Percentiles rank a stretch among this genome's conserved stretches.
phyloP scores from a whole-genome alignment of 1,140 invertebrate genomes.

The Lamellibrachia luymesi region DNA sequence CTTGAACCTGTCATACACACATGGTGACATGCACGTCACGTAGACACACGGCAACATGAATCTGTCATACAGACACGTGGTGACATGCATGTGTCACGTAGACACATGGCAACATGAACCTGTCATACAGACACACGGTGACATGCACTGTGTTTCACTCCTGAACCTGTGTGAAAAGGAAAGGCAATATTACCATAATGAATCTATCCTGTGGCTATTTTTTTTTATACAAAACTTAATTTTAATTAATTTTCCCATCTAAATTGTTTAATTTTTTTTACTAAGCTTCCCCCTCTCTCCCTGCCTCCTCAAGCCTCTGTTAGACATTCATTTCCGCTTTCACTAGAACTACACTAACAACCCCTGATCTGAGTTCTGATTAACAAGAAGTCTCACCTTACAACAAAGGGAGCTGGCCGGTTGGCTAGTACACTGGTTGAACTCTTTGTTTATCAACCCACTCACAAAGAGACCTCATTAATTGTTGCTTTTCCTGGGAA shows the following conservation, averaged over 20 bases:
- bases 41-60: no score
- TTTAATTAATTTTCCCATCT: background rate
- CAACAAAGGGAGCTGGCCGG: background rate
- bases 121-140: no score
- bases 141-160: no score
- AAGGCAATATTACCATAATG: background rate
- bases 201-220: background rate
- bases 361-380: background rate
- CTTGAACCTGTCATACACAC: no score
- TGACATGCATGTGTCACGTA: no score
- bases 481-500: background rate
- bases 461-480: background rate
- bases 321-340: background rate
- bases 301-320: no score
- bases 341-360: background rate
- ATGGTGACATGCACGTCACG: no score
- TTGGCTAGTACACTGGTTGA: background rate
- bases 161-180: background rate
- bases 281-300: background rate
- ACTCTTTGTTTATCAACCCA: background rate
- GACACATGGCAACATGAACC: no score
- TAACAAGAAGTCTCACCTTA: background rate
- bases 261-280: background rate
- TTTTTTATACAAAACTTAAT: background rate
- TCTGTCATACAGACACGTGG: no score